Percentiles rank a stretch among this genome's conserved stretches.
These are phyloP conservation scores for Chelon labrosus DNA, from an alignment of 2,797 vertebrate species.

Conservation along the genomic window DNA sequence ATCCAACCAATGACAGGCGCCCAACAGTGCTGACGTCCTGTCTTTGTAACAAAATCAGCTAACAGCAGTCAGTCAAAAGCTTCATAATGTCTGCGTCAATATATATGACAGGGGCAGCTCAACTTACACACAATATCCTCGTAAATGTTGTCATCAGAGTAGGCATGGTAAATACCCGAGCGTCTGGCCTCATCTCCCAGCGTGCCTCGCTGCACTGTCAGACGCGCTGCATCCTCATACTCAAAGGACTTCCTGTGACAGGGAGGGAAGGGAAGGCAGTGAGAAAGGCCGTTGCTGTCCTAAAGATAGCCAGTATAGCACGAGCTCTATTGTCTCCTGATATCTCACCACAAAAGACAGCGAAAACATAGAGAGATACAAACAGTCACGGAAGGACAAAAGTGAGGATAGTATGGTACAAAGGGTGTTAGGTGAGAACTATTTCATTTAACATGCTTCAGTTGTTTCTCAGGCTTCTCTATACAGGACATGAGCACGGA, in stretches of 20 bases:
- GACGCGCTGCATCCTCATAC: constrained; percentile 94
- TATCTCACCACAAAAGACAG: constrained; percentile 22
- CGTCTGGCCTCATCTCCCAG: constrained; percentile 76
- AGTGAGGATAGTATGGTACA: constrained; percentile 17
- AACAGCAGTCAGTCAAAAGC: constrained; percentile 13
- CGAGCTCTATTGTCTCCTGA: constrained; percentile 16
- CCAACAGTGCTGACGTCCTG: neutral
- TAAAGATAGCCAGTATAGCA: constrained; percentile 30
- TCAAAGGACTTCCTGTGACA: constrained; percentile 96
- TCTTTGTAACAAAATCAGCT: neutral
- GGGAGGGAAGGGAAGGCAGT: constrained; percentile 32
- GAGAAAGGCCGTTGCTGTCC: constrained; percentile 36
- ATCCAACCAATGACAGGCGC: neutral
- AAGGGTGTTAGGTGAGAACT: neutral
- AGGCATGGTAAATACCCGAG: constrained; percentile 88
- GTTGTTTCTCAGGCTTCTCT: neutral
- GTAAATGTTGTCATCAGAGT: constrained; percentile 97
- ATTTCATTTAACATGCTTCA: neutral
- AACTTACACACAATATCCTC: constrained; percentile 96
- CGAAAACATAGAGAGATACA: constrained; percentile 15
- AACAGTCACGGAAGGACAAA: constrained; percentile 24
- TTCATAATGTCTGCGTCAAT: neutral
- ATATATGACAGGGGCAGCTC: neutral
- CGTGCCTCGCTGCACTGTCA: constrained; percentile 80
- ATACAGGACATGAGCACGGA: neutral